Evolutionary conservation across 1,140 invertebrate genomes (phyloP).

Genomic region (Panagrolaimus sp.): DNA sequence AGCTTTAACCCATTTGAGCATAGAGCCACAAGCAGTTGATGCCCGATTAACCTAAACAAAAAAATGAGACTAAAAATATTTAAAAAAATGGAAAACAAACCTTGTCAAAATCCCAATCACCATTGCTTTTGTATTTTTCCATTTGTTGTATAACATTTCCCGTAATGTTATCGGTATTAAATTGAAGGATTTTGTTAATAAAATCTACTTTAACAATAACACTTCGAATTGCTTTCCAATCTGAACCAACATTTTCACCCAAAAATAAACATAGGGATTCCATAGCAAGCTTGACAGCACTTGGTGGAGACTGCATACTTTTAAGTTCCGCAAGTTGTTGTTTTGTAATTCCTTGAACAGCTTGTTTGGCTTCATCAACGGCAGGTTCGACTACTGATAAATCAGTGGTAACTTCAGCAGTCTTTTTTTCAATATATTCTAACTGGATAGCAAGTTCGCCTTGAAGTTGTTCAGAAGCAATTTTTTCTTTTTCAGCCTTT

Average conservation of each 20-base stretch:
- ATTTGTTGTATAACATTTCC: slow-evolving; percentile 65
- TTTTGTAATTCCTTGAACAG: slow-evolving; percentile 95
- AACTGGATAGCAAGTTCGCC: slow-evolving; percentile 72
- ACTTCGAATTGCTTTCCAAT: slow-evolving; percentile 95
- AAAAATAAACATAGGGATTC: slow-evolving; percentile 97
- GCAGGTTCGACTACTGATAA: slow-evolving; percentile 75
- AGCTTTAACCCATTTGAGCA: slow-evolving; percentile 99
- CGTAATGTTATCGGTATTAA: slow-evolving; percentile 93
- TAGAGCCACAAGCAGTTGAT: slow-evolving; percentile 94
- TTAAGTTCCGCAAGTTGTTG: slow-evolving; percentile 95
- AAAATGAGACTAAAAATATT: too few species aligned
- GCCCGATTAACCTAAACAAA: slow-evolving; percentile 82
- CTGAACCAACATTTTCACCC: slow-evolving; percentile 82
- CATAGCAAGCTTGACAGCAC: slow-evolving; percentile 89
- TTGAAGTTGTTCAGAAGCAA: slow-evolving; percentile 94
- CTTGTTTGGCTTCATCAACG: slow-evolving; percentile 91
- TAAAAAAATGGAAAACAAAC: too few species aligned
- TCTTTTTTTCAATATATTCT: slow-evolving; percentile 82
- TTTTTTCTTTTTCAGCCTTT: slow-evolving; percentile 97
- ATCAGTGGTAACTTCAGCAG: slow-evolving; percentile 72
- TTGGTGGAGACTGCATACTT: slow-evolving; percentile 94
- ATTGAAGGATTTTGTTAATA: slow-evolving; percentile 98
- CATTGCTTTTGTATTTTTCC: slow-evolving; percentile 67
- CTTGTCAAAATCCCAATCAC: slow-evolving; percentile 98
- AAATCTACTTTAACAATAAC: slow-evolving; percentile 99